phyloP scores from a whole-genome alignment of 2,797 vertebrate genomes.

The Chiroxiphia lanceolata region DNA sequence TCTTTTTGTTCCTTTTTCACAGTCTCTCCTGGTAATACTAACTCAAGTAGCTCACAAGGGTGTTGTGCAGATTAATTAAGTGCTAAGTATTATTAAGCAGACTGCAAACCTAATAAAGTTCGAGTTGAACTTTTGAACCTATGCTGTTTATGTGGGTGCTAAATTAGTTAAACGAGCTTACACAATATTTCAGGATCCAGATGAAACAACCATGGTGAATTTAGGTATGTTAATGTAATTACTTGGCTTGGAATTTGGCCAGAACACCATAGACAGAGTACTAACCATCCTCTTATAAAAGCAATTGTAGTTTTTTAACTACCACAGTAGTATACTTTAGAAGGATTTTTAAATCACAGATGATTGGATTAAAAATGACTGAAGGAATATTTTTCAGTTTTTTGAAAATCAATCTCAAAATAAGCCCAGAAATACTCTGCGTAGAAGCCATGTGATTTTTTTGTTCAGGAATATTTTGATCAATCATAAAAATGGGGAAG shows the following conservation, averaged over 20 bases:
- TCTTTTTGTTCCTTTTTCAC: background rate
- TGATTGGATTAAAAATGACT: background rate
- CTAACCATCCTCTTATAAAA: background rate
- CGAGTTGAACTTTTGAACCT: slow-evolving; percentile 57
- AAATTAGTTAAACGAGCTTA: slow-evolving; percentile 58
- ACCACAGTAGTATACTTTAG: background rate
- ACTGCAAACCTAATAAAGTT: slow-evolving; percentile 56
- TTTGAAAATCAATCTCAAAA: background rate
- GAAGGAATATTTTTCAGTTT: background rate
- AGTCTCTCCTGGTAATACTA: slow-evolving; percentile 14
- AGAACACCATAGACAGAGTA: background rate
- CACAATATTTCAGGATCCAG: slow-evolving; percentile 39
- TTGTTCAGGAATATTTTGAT: background rate
- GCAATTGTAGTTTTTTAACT: background rate
- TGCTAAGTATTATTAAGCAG: slow-evolving; percentile 61
- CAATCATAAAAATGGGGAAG: background rate
- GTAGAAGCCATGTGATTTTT: background rate
- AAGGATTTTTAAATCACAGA: background rate
- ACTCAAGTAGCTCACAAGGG: slow-evolving; percentile 44
- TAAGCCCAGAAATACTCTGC: background rate
- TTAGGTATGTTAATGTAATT: slow-evolving; percentile 60
- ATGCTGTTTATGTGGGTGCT: slow-evolving; percentile 35
- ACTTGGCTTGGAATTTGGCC: slow-evolving; percentile 43
- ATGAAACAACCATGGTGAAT: slow-evolving; percentile 47
- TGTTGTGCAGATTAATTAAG: slow-evolving; percentile 62